These are phyloP conservation scores for Ifrita kowaldi DNA, from an alignment of 2,113 vertebrate genomes.

Conservation along the genomic window DNA sequence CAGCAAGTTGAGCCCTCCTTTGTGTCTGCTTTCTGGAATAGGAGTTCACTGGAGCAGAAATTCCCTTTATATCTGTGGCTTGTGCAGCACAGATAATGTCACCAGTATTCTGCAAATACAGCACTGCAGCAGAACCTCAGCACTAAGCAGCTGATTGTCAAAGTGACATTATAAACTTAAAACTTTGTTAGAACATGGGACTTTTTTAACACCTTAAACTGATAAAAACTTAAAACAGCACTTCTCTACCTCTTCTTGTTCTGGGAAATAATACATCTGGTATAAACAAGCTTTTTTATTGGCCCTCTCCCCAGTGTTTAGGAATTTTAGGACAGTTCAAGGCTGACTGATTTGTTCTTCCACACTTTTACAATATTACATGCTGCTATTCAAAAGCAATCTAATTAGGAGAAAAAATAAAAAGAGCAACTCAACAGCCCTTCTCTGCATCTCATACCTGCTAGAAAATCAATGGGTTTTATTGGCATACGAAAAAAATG, in stretches of 20 bases:
- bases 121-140: background rate
- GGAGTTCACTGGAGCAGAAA: constrained; percentile 1
- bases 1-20: background rate
- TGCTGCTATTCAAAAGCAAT: background rate
- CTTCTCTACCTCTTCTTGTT: background rate
- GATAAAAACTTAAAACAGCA: background rate
- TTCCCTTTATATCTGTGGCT: background rate
- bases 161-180: background rate
- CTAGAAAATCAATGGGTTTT: background rate
- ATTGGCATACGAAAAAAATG: background rate
- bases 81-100: background rate
- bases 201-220: background rate
- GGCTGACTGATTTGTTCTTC: background rate
- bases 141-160: background rate
- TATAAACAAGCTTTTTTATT: background rate
- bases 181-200: background rate
- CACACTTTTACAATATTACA: background rate
- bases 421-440: background rate
- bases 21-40: background rate
- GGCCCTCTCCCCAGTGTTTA: background rate
- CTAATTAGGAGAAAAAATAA: background rate
- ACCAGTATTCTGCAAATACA: background rate
- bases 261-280: background rate
- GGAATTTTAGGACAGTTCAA: background rate
- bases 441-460: background rate